phyloP scores from a whole-genome alignment of 2,113 vertebrate species.

The Choloepus hoffmanni region DNA sequence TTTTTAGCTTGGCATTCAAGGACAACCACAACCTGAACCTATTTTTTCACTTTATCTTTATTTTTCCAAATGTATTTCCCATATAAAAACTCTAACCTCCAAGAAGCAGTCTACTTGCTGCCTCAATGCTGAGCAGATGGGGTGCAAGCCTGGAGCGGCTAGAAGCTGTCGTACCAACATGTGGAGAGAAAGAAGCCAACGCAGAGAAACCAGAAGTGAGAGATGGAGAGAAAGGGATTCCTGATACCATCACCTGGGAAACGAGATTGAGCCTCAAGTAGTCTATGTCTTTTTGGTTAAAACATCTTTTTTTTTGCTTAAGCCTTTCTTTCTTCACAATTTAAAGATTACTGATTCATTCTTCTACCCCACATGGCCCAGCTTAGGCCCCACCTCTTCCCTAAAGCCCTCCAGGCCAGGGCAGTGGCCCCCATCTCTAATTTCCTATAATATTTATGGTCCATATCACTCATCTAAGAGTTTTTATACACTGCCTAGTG shows the following conservation, averaged over 20 bases:
- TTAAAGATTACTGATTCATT: background rate
- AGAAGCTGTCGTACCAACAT: background rate
- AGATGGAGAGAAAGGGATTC: background rate
- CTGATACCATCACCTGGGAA: background rate
- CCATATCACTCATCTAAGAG: background rate
- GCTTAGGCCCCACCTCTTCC: background rate
- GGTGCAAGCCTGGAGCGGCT: background rate
- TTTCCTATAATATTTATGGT: background rate
- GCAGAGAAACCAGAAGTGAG: background rate
- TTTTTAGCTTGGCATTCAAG: background rate
- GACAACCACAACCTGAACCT: background rate
- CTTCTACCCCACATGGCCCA: background rate
- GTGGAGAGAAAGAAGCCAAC: background rate
- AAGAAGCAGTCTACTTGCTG: background rate
- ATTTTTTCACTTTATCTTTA: background rate
- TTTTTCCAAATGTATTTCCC: slow-evolving; percentile 47
- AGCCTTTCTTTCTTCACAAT: background rate
- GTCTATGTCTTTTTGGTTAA: background rate
- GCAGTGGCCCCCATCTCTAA: background rate
- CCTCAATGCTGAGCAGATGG: slow-evolving; percentile 1
- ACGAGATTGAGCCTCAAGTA: background rate
- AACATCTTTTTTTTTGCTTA: background rate
- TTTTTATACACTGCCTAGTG: background rate
- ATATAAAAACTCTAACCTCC: slow-evolving; percentile 33
- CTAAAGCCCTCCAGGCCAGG: background rate